Base-by-base conservation (phyloP, 2,797 vertebrate species). In the Microhierax caerulescens region DNA sequence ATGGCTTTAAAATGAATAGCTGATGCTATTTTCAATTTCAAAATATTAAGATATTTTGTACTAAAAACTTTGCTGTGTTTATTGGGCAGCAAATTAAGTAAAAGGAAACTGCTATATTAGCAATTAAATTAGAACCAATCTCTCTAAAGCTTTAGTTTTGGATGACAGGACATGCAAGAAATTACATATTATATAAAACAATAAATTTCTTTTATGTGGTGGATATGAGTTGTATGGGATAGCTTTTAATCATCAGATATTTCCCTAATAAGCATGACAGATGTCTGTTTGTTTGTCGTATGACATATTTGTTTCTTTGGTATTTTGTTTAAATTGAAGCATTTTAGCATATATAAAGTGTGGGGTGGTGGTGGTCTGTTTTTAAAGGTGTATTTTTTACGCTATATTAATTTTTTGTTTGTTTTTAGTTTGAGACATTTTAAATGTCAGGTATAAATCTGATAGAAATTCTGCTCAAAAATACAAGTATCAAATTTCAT, bases 101-200 rank as follows among this genome's bases (percentile, higher is more conserved):
- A 77, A 94, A 94, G 25, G 54, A 83, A 96, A 96, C 83, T 39
- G 18, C n/a, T 92, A 23, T 84, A 76, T 93, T 92, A 85, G 63
- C 61, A 89, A 82, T 94, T 95, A 72, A 95, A 94, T 92, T 94
- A 89, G 69, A 68, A 78, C 22, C 19, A 68, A 1, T 83, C 30
- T 90, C 54, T 76, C 61, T 37, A 50, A 85, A 48, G 13, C 69
- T 90, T 86, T 76, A 56, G 20, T 67, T 96, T 92, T 88, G 73
- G 67, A 34, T 94, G 68, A 64, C 54, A 87, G 47, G 19, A 54
- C 39, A 50, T 64, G 37, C 67, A 84, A 93, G 94, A 87, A 90
- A 88, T 93, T 64, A 67, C 34, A 14, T 61, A 56, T 89, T 85
- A 73, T 36, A 88, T 61, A 84, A 78, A 92, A 74, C 41, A 25